These are phyloP conservation scores for Kryphioiulus occultus DNA, from an alignment of 2,888 invertebrate genomes.

Conservation along the genomic window DNA sequence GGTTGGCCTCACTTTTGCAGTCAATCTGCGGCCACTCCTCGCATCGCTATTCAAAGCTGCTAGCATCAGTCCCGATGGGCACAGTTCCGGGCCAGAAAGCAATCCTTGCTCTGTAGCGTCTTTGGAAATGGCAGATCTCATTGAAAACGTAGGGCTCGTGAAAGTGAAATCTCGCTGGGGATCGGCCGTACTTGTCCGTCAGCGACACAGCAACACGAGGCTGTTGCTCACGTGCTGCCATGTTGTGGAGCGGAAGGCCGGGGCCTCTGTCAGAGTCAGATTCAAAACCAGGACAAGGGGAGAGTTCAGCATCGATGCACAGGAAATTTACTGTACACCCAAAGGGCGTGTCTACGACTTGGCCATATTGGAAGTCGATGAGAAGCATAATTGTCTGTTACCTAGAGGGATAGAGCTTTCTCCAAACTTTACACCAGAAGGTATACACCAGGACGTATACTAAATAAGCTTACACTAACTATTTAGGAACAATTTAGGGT, in stretches of 20 bases:
- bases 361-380: constrained; percentile 25
- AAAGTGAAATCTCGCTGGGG: constrained; percentile 48
- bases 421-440: neutral
- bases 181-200: constrained; percentile 37
- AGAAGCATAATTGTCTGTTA: neutral
- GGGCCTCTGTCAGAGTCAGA: neutral
- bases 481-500: neutral
- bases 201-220: neutral
- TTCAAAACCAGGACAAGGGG: neutral
- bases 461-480: neutral
- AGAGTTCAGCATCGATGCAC: constrained; percentile 20
- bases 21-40: constrained; percentile 22
- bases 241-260: constrained; percentile 37
- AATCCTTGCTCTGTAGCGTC: neutral
- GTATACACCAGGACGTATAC: neutral
- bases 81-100: neutral
- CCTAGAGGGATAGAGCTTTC: neutral
- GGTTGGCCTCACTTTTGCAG: constrained; percentile 48
- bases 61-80: neutral
- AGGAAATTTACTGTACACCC: constrained; percentile 33
- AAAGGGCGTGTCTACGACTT: constrained; percentile 30
- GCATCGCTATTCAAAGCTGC: neutral
- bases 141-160: constrained; percentile 35
- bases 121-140: neutral
- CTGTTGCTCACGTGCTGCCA: constrained; percentile 46